Percentiles rank a stretch among this genome's conserved stretches.
These are phyloP conservation scores for Nesometra sesokonis DNA, from an alignment of 35 echinoderm and acorn worm genomes.

Conservation along the genomic window DNA sequence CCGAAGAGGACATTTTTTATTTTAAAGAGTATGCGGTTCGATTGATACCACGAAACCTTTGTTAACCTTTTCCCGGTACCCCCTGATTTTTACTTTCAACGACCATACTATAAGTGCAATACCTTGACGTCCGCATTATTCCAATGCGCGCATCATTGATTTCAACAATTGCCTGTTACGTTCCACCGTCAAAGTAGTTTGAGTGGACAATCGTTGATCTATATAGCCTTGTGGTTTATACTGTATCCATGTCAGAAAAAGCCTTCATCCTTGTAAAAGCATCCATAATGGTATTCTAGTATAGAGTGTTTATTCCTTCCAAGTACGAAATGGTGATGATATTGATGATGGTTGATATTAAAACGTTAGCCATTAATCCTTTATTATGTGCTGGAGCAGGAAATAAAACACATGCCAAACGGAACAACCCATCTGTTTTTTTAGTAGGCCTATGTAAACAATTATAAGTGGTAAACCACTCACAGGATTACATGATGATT, in stretches of 20 bases:
- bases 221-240: conserved; percentile 4
- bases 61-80: too few species aligned
- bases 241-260: not conserved
- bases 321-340: not conserved
- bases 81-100: too few species aligned
- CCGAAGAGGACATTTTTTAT: too few species aligned
- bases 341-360: too few species aligned
- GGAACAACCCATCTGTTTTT: conserved; percentile 23
- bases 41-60: too few species aligned
- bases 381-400: not conserved
- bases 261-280: conserved; percentile 7
- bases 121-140: conserved; percentile 44
- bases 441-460: not conserved
- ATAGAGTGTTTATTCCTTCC: conserved; percentile 20
- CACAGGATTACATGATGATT: too few species aligned
- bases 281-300: conserved; percentile 16
- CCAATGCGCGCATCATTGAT: conserved; percentile 26
- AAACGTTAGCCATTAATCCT: not conserved
- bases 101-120: conserved; percentile 34
- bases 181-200: not conserved
- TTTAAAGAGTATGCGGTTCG: too few species aligned
- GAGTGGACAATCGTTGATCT: not conserved
- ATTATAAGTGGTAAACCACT: not conserved
- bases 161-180: conserved; percentile 22
- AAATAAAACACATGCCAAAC: conserved; percentile 13